Conservation (phyloP, 1,140 invertebrate species). For the Belonocnema kinseyi region DNA sequence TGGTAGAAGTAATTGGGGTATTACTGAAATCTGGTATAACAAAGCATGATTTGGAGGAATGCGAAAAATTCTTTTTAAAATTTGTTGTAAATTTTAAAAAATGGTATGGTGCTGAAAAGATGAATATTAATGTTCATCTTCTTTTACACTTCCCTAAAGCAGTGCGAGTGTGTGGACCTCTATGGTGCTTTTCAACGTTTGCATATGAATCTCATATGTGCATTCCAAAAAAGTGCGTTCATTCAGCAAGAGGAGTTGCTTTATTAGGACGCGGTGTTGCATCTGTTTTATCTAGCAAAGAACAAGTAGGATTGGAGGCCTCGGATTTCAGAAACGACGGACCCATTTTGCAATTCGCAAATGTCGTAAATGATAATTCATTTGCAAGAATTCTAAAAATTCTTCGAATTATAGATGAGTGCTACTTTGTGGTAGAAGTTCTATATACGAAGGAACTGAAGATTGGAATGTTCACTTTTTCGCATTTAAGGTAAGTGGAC, state of each 20-base stretch:
- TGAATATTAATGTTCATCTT: conserved; percentile 19
- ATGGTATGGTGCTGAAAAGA: not conserved
- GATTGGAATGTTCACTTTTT: not conserved
- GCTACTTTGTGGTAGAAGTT: no score
- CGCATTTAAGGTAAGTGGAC: not conserved
- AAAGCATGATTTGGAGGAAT: no score
- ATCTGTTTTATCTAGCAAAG: not conserved
- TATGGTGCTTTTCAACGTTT: no score
- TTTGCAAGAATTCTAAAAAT: not conserved
- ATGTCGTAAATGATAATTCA: not conserved
- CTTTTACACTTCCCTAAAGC: not conserved
- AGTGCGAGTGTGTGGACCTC: no score
- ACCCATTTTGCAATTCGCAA: not conserved
- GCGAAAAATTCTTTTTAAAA: not conserved
- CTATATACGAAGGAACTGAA: not conserved
- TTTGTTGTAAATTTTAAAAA: conserved; percentile 13
- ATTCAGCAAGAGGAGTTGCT: not conserved
- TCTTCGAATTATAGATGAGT: not conserved
- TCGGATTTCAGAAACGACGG: not conserved
- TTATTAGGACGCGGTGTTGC: not conserved
- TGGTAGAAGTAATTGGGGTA: not conserved
- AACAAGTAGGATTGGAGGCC: no score
- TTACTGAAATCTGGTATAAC: not conserved
- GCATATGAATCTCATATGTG: conserved; percentile 5
- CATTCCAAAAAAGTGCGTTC: not conserved